Evolutionary conservation across 2,797 vertebrate species (phyloP), one percentile per base, ranked within the genome.

Genomic region (Pseudochromis fuscus): DNA sequence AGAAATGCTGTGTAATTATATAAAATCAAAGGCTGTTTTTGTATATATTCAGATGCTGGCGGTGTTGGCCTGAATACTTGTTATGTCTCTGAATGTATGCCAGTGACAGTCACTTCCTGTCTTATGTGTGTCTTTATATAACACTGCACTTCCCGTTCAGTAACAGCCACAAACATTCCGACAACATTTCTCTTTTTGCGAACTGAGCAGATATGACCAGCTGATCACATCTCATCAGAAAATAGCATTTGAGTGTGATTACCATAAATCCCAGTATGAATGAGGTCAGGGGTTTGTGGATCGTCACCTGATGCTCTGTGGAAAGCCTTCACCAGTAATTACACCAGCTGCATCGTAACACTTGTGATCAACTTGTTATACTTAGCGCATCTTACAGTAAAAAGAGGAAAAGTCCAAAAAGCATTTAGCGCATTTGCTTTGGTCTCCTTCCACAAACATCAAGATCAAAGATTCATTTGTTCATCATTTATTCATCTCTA

Each of bases 81-180:
- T 19, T 19, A 11, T 7, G 19, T 58, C 5, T 45, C 13, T 46
- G 40, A 46, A 38, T 5, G 12, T 15, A 37, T n/a, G 5, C 1
- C 3, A 27, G 28, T 50, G 9, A 50, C 21, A 4, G 4, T n/a
- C 19, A 64, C 49, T 81, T 88, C 75, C 65, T 61, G 38, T 65
- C 13, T 66, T 11, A 10, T 38, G 59, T 37, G 1, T 75, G 1
- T 57, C 5, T 66, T 56, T n/a, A 35, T 35, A 18, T 31, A 37
- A 37, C 3, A 4, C 6, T 11, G 4, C 23, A 64, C 67, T 86
- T 85, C 80, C 79, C 51, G 28, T 74, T 80, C 45, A 61, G 57
- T 18, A 33, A 70, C 2, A 72, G 19, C 82, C 78, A n/a, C 58
- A 78, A 81, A 86, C 33, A 75, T 87, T 76, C 77, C 82, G 46